These are phyloP conservation scores for Camelus dromedarius DNA, from an alignment of 2,113 vertebrate genomes.

Conservation along the genomic window DNA sequence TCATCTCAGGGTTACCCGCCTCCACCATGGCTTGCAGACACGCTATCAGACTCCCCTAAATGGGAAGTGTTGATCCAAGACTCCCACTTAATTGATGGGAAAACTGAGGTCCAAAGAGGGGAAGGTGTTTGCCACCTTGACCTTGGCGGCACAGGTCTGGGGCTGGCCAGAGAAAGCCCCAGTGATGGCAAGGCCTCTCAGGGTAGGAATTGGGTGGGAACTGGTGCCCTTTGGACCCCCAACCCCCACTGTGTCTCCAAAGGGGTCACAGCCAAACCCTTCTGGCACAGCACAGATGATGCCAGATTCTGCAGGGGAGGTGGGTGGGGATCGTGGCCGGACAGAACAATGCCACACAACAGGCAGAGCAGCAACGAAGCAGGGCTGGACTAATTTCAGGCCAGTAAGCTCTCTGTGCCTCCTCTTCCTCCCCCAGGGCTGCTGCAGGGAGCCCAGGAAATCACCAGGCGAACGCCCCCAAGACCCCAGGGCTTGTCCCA, in stretches of 20 bases:
- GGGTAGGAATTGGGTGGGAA: background rate
- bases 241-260: background rate
- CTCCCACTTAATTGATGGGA: background rate
- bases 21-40: background rate
- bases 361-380: background rate
- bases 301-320: background rate
- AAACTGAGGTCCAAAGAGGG: background rate
- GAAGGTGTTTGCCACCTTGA: background rate
- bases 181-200: background rate
- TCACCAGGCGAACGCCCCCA: background rate
- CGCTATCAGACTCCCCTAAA: background rate
- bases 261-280: background rate
- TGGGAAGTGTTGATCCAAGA: background rate
- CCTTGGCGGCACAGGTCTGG: background rate
- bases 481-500: background rate
- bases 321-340: too few relatives aligned
- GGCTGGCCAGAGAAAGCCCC: background rate
- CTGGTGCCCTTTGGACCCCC: accelerated
- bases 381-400: background rate
- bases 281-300: background rate
- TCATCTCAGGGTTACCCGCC: constrained; percentile 64
- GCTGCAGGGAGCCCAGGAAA: background rate
- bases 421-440: background rate
- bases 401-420: background rate
- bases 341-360: background rate